Conservation (phyloP, 2,888 invertebrate species). For the Pollenia labialis region DNA sequence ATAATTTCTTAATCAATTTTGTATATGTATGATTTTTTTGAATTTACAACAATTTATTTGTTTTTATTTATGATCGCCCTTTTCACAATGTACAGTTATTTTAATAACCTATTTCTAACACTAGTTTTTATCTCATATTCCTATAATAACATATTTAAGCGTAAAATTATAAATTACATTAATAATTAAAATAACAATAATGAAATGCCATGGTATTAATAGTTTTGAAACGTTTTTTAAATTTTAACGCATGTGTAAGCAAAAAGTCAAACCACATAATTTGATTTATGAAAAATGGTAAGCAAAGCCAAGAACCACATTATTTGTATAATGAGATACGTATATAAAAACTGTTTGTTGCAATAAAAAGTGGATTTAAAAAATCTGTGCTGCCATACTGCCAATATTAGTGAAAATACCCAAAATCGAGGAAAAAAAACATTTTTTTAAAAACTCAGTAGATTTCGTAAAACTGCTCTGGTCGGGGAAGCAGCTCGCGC, state of each 20-base stretch:
- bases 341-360: neutral
- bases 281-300: neutral
- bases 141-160: constrained; percentile 46
- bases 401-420: neutral
- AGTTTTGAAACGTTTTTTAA: neutral
- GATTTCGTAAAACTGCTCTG: no score
- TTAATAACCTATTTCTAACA: constrained; percentile 37
- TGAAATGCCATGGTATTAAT: constrained; percentile 36
- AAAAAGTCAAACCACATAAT: no score
- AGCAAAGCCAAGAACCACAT: neutral
- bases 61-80: constrained; percentile 13
- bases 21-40: constrained; percentile 1
- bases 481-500: no score
- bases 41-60: neutral
- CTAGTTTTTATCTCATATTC: constrained; percentile 58
- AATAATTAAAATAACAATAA: constrained; percentile 55
- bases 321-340: neutral
- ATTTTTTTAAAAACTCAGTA: no score
- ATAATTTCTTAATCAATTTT: constrained; percentile 30
- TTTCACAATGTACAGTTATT: constrained; percentile 62
- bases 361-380: neutral
- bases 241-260: neutral
- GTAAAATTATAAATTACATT: constrained; percentile 31
- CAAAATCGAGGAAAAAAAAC: no score
- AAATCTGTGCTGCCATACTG: neutral